Evolutionary conservation across 2,888 invertebrate genomes (phyloP).

Genomic region (Drosophila seclusa): DNA sequence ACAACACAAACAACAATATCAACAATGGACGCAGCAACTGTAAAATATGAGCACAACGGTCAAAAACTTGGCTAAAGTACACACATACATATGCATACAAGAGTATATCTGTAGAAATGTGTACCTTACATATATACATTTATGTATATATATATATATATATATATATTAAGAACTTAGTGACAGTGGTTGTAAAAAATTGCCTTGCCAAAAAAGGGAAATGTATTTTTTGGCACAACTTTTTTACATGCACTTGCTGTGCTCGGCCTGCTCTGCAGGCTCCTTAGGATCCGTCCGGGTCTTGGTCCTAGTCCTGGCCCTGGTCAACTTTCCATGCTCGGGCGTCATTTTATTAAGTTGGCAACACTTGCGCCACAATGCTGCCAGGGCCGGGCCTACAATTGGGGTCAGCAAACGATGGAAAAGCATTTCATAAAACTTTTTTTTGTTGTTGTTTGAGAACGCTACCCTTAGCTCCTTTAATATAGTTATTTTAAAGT

Average conservation of each 20-base stretch:
- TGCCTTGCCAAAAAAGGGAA: slow-evolving; percentile 51
- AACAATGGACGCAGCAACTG: slow-evolving; percentile 72
- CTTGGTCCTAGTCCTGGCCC: slow-evolving; percentile 26
- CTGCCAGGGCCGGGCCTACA: slow-evolving; percentile 59
- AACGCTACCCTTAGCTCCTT: slow-evolving; percentile 14
- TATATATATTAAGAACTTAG: slow-evolving; percentile 53
- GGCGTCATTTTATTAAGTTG: slow-evolving; percentile 78
- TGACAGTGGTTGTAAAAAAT: slow-evolving; percentile 63
- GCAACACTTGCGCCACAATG: slow-evolving; percentile 73
- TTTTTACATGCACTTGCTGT: slow-evolving; percentile 72
- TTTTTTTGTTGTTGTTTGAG: slow-evolving; percentile 47
- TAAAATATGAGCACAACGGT: slow-evolving; percentile 73
- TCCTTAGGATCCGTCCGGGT: slow-evolving; percentile 1
- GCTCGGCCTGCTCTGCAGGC: slow-evolving; percentile 6
- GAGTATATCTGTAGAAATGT: not conserved
- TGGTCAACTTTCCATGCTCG: slow-evolving; percentile 78
- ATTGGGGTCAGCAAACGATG: slow-evolving; percentile 67
- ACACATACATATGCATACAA: slow-evolving; percentile 1
- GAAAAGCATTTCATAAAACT: slow-evolving; percentile 58
- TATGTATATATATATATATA: not conserved
- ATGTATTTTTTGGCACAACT: slow-evolving; percentile 77
- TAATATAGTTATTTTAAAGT: slow-evolving; percentile 79
- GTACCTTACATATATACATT: slow-evolving; percentile 1
- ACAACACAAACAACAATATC: slow-evolving; percentile 16
- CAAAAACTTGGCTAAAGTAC: slow-evolving; percentile 45